A percentile compares a stretch with the other conserved stretches of the same genome.
Evolutionary conservation across 2,888 invertebrate genomes (phyloP).

Genomic region (Trissolcus brochymenae): DNA sequence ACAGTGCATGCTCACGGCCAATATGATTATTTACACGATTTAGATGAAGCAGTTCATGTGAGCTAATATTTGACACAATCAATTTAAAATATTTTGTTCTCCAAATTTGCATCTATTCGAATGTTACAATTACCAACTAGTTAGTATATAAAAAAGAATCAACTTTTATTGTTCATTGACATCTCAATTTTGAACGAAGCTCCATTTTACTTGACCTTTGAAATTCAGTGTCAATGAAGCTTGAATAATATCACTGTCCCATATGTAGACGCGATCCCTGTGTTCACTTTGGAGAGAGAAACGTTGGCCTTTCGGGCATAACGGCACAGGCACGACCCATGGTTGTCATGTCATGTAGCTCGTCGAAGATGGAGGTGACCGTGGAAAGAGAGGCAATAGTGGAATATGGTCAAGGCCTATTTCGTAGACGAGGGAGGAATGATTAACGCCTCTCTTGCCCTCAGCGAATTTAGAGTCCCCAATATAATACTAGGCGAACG

Average conservation of each 20-base stretch:
- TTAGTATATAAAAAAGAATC: too few relatives aligned
- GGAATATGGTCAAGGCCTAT: conserved; percentile 60
- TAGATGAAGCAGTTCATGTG: not conserved
- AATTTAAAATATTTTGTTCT: too few relatives aligned
- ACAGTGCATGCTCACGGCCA: conserved; percentile 1
- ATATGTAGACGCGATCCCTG: conserved; percentile 33
- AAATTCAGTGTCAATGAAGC: too few relatives aligned
- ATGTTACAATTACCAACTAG: too few relatives aligned
- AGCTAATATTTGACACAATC: too few relatives aligned
- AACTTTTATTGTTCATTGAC: too few relatives aligned
- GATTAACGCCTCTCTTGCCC: conserved; percentile 57
- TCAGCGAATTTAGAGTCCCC: conserved; percentile 51
- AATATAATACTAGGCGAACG: conserved; percentile 48
- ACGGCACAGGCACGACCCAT: conserved; percentile 66
- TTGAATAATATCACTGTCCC: conserved; percentile 16
- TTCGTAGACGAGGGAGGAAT: conserved; percentile 54
- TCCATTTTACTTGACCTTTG: too few relatives aligned
- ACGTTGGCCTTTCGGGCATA: conserved; percentile 72
- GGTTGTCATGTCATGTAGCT: conserved; percentile 56
- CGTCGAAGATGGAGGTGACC: conserved; percentile 43
- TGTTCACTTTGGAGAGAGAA: conserved; percentile 21
- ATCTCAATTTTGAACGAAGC: too few relatives aligned
- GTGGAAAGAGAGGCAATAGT: conserved; percentile 55
- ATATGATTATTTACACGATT: conserved; percentile 16
- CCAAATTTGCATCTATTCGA: too few relatives aligned